Evolutionary conservation across 2,113 vertebrate species (phyloP).

Genomic region (Phalacrocorax brasilianus): DNA sequence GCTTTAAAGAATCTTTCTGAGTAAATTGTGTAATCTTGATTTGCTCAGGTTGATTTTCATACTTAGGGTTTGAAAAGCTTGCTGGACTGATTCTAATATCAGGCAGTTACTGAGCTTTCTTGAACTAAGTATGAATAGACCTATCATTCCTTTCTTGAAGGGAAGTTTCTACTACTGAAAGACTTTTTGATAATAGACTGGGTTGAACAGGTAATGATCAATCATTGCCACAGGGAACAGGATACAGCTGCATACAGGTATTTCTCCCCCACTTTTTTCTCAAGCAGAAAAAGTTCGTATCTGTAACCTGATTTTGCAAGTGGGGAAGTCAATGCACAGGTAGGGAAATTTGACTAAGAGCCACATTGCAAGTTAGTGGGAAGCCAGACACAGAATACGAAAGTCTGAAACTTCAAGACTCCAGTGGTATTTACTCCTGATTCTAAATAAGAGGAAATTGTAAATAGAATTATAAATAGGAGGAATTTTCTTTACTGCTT

Average conservation of each 20-base stretch:
- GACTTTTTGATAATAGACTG: background rate
- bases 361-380: fast-evolving
- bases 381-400: background rate
- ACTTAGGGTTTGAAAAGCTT: background rate
- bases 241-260: background rate
- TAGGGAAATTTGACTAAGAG: background rate
- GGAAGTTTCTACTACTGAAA: background rate
- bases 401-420: background rate
- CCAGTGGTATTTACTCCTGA: background rate
- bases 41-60: background rate
- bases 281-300: background rate
- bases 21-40: background rate
- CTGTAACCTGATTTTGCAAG: background rate
- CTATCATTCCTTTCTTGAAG: background rate
- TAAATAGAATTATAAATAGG: background rate
- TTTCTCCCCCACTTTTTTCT: background rate
- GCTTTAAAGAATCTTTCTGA: background rate
- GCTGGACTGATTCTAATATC: background rate
- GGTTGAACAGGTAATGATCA: background rate
- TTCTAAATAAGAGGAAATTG: background rate
- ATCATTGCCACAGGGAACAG: background rate
- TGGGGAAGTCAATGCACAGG: background rate
- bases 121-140: background rate
- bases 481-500: background rate
- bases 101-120: background rate